Evolutionary conservation across 2,113 vertebrate species (phyloP).

Genomic region (Antechinus stuartii): DNA sequence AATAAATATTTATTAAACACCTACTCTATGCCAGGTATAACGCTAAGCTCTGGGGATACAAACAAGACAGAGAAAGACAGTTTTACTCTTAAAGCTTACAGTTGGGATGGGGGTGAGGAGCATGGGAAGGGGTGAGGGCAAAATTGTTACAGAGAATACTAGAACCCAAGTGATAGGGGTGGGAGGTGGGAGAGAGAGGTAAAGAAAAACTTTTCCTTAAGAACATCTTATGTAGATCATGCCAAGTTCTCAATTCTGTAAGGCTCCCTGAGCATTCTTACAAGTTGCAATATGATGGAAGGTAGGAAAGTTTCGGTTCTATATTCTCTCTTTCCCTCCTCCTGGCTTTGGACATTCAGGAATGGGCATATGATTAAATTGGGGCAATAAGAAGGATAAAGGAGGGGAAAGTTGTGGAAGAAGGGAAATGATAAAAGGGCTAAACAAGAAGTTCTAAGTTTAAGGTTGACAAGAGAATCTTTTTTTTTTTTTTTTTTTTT

Average conservation of each 20-base stretch:
- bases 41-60: neutral
- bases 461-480: conserved; percentile 71
- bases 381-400: neutral
- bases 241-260: rapidly evolving
- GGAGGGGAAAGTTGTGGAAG: conserved; percentile 9
- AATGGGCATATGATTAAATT: neutral
- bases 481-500: conserved; percentile 74
- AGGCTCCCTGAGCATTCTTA: neutral
- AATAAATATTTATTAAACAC: neutral
- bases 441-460: conserved; percentile 56
- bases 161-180: neutral
- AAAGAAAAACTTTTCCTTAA: neutral
- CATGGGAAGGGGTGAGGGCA: neutral
- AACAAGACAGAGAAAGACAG: neutral
- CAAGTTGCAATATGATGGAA: neutral
- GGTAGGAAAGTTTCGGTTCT: neutral
- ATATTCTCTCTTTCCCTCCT: neutral
- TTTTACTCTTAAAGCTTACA: neutral
- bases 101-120: rapidly evolving
- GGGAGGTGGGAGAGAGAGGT: too few relatives aligned
- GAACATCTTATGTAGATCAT: neutral
- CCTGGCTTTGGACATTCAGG: conserved; percentile 22
- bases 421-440: conserved; percentile 44
- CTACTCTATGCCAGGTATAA: neutral
- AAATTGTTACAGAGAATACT: neutral